Evolutionary conservation across 2,888 invertebrate species (phyloP), one percentile per base, ranked within the genome.

Genomic region (Cistogaster globosa): DNA sequence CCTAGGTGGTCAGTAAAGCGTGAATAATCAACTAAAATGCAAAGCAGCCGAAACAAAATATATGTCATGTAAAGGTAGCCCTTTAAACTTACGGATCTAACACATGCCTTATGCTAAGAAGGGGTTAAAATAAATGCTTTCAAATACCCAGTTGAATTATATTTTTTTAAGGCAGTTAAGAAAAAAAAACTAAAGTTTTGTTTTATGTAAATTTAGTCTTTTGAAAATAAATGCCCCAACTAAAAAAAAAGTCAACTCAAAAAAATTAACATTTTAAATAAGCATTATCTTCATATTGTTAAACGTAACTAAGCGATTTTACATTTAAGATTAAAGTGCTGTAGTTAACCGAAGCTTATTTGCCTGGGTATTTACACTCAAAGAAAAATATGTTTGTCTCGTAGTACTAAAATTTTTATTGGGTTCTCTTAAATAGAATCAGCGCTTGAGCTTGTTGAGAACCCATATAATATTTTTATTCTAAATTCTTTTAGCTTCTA

Each of bases 1-100:
- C 89, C 89, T 88, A 90, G 90, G 91, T 90, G 90, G 91, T 83
- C 90, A 91, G 88, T 90, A 88, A 88, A 90, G 90, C 91, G 90
- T 91, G 88, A 89, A 91, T 90, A 91, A 90, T 90, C 87, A 86
- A 65, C 80, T 83, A 45, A 22, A 62, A 14, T 26, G 55, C 62
- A 62, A 63, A 63, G 32, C 63, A 63, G 62, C 42, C 53, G 78
- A 62, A 78, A 69, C 62, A n/a, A 69, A 63, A 53, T 12, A 32
- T 58, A 20, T 51, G 12, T 32, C 8, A 0, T 12, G 11, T 1
- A 1, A 12, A 45, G 26, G 9, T 14, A 42, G 4, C 4, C 2
- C 2, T 8, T 8, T 36, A 38, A 32, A 1, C 22, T 48, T 48
- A 51, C 2, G 14, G 20, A 14, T 36, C 36, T 36, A 3, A 14